phyloP scores from a whole-genome alignment of 2,113 vertebrate genomes.

The Tragulus kanchil region DNA sequence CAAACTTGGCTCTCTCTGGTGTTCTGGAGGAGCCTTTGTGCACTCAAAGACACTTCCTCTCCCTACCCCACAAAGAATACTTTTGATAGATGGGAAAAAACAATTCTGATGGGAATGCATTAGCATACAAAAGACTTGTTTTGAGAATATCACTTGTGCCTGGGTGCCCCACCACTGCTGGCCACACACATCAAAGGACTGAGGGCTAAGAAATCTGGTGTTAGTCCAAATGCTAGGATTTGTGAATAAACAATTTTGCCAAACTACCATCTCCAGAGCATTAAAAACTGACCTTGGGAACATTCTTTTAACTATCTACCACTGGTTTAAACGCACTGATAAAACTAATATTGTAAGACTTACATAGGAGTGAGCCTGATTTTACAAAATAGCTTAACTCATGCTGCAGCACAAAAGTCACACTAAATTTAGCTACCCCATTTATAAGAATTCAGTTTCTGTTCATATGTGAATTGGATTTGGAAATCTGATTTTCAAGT shows the following conservation, averaged over 20 bases:
- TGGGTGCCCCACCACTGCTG: neutral
- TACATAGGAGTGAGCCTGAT: constrained; percentile 8
- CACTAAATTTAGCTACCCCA: neutral
- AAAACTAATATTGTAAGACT: constrained; percentile 32
- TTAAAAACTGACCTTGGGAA: neutral
- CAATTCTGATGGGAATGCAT: neutral
- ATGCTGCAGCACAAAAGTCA: neutral
- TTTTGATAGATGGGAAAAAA: neutral
- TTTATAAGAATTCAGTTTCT: constrained; percentile 41
- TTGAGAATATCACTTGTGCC: neutral
- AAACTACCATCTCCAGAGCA: neutral
- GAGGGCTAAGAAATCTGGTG: neutral
- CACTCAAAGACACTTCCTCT: neutral
- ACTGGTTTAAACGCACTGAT: constrained; percentile 32
- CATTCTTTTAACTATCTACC: constrained; percentile 53
- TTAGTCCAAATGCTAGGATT: neutral
- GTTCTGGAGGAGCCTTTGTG: neutral
- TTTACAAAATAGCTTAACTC: constrained; percentile 35
- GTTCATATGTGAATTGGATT: neutral
- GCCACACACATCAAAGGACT: neutral
- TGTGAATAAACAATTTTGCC: neutral
- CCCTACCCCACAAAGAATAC: neutral
- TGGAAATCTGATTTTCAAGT: constrained; percentile 53
- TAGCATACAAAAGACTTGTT: neutral
- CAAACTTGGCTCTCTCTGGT: neutral